Conservation (phyloP, 2,797 vertebrate genomes). For the Pempheris klunzingeri region DNA sequence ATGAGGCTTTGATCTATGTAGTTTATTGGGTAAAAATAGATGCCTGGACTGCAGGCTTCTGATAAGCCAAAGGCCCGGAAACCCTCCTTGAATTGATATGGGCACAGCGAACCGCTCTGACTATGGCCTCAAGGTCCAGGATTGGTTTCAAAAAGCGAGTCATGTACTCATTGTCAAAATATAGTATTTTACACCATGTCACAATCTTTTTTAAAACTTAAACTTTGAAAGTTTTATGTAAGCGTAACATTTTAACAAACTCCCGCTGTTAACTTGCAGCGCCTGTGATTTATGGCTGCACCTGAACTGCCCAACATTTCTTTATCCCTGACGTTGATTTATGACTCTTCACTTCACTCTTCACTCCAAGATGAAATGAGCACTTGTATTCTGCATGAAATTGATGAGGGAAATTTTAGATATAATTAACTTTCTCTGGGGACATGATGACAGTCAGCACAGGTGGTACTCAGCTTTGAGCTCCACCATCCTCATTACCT, state of each 20-base stretch:
- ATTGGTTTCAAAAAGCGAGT: neutral
- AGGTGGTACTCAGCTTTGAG: neutral
- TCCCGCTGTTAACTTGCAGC: conserved; percentile 17
- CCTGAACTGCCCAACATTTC: conserved; percentile 24
- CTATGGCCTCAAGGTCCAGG: neutral
- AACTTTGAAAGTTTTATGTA: conserved; percentile 7
- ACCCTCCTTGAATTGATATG: conserved; percentile 4
- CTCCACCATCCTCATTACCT: neutral
- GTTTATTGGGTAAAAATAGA: conserved; percentile 20
- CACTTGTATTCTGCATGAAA: conserved; percentile 8
- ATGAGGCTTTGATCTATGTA: conserved; percentile 32
- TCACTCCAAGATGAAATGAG: conserved; percentile 27
- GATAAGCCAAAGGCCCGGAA: neutral
- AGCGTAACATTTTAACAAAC: conserved; percentile 4
- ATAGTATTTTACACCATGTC: neutral
- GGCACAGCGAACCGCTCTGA: neutral
- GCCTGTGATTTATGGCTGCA: conserved; percentile 44
- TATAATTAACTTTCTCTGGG: conserved; percentile 22
- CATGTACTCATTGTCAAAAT: neutral
- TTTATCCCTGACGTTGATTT: conserved; percentile 37
- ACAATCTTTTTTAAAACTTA: no score
- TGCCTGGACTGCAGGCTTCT: neutral
- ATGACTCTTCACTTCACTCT: conserved; percentile 44
- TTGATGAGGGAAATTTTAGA: conserved; percentile 31
- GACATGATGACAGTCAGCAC: neutral